These are phyloP conservation scores for Deilephila elpenor DNA, from an alignment of 2,888 invertebrate genomes.

Conservation along the genomic window DNA sequence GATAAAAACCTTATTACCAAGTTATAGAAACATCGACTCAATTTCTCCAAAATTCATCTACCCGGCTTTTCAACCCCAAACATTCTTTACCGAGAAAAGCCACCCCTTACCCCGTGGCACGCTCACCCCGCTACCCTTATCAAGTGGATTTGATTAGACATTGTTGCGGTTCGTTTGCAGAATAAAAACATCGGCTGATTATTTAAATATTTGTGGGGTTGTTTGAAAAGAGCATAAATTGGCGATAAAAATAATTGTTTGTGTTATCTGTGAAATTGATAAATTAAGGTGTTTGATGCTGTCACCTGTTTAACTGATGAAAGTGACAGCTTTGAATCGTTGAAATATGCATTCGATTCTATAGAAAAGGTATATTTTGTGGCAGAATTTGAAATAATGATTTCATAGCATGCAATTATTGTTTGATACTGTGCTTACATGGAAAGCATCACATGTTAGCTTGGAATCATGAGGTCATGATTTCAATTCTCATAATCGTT, in stretches of 20 bases:
- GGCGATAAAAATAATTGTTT: slow-evolving; percentile 1
- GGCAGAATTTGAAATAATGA: no score
- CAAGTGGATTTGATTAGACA: slow-evolving; percentile 22
- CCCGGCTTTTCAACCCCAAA: neutral
- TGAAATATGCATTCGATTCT: no score
- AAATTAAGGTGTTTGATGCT: no score
- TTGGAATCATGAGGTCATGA: no score
- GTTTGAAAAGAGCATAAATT: slow-evolving; percentile 4
- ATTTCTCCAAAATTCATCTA: neutral
- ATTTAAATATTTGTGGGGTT: slow-evolving; percentile 4
- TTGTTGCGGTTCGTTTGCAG: slow-evolving; percentile 14
- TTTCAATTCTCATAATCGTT: no score
- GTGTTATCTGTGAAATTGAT: neutral
- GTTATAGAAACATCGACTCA: neutral
- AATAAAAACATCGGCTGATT: slow-evolving; percentile 22
- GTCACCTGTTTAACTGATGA: no score
- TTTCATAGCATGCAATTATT: no score
- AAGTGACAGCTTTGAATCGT: no score
- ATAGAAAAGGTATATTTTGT: no score
- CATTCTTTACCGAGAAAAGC: slow-evolving; percentile 5
- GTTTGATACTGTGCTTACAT: no score
- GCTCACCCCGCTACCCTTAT: slow-evolving; percentile 1
- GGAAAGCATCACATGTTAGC: no score
- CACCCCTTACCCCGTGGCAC: slow-evolving; percentile 8
- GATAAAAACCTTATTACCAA: no score